Base-by-base conservation (phyloP, 2,888 invertebrate species). In the Phaedon cochleariae region DNA sequence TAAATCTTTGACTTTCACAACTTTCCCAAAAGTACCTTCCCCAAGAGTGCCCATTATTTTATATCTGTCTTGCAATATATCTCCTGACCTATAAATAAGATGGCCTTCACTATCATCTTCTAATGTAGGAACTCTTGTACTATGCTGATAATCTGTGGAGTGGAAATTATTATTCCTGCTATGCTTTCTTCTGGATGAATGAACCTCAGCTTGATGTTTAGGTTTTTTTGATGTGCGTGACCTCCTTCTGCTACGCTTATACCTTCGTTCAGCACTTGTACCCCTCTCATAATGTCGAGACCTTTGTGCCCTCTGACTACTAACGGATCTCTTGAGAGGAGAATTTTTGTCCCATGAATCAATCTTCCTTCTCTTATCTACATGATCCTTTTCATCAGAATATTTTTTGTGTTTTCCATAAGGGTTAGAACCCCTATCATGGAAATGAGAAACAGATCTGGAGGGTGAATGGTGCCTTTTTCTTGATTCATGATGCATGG, bases 41-140 rank as follows among this genome's bases (percentile, higher is more conserved):
- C 99, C 99, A 83, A 99, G 92, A 81, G 98, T 99, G 86, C 94
- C 92, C 88, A 96, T 90, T 87, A 99, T 94, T 90, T 97, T 96
- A 93, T 97, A 98, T 96, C 97, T 92, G 90, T 96, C 94, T 91
- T 96, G 95, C 87, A 99, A 95, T 88, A 96, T 90, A 90, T 98
- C 97, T 89, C 98, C 98, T 88, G 92, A 91, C 89, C 94, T 94
- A 93, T 98, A 99, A 87, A 99, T 94, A 89, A 99, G 96, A 89
- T 99, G 98, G 87, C 99, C 99, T 87, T 99, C 98, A 88, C 94
- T 94, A 90, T 99, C 98, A 90, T 99, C 97, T 91, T 96, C 95
- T 87, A 97, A 93, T 86, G 95, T 93, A 86, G 95, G 94, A 85
- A 92, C 91, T 84, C 91, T 89, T 86, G 92, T 92, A 88, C 90